Evolutionary conservation across 2,113 vertebrate species (phyloP), one percentile per base, ranked within the genome.

Genomic region (western clawed frog (Xenopus tropicalis)): DNA sequence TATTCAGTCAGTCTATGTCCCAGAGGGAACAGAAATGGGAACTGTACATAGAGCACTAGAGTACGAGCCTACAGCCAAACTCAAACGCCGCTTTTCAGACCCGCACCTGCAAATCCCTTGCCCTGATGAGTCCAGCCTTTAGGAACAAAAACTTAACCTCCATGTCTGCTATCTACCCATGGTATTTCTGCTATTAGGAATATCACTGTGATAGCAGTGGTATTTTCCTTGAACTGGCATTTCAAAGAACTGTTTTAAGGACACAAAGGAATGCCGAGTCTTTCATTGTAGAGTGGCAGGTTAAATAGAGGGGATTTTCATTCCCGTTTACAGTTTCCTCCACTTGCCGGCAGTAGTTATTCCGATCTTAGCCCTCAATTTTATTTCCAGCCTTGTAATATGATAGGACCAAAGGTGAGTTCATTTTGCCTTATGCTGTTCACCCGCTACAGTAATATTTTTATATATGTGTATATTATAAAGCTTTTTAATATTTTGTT

Each of bases 61-160:
- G 0, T 81, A 81, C 0, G 14, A 81, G 11, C 79, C 59, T 43
- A 85, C 74, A 6, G 70, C 71, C 1, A 86, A 88, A 64, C 81
- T 84, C 70, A 85, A 88, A 64, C 91, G 95, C 75, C 91, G 91
- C 46, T 95, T 96, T 85, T 97, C 97, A 0, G 92, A 96, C 78
- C 94, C 93, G 0, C 93, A 93, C 79, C 80, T 85, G 72, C 84
- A 83, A 71, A 44, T 85, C 69, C 79, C 81, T 0, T 61, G 66
- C 51, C 52, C 66, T 9, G 80, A 85, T 48, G 79, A 86, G 63
- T 83, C 82, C 79, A 77, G 66, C 52, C 65, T 63, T 69, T 25
- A 23, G 7, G 23, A 52, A n/a, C 14, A 14, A 29, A 43, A 3
- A 21, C 37, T 43, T 23, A 66, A 25, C 21, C 59, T n/a, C 29